These are phyloP conservation scores for Fringilla coelebs DNA, from an alignment of 2,797 vertebrate genomes.

Conservation along the genomic window DNA sequence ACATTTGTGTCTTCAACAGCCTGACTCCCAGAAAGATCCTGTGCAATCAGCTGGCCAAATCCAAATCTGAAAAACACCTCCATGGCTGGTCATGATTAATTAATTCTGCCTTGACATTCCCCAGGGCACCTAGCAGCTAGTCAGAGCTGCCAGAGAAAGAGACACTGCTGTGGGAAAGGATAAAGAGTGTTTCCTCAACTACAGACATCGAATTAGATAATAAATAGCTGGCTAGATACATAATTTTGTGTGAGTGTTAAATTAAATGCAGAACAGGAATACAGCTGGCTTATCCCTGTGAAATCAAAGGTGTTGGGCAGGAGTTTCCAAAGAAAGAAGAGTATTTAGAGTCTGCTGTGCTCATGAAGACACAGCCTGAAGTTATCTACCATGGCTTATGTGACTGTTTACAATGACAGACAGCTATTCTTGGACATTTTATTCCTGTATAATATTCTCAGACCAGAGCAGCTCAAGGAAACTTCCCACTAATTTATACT, in stretches of 20 bases:
- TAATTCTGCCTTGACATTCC: constrained; percentile 53
- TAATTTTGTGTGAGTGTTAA: constrained; percentile 17
- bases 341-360: neutral
- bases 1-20: neutral
- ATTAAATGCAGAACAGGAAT: constrained; percentile 26
- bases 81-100: constrained; percentile 43
- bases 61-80: constrained; percentile 49
- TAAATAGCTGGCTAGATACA: constrained; percentile 17
- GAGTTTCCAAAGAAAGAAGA: neutral
- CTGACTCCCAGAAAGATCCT: neutral
- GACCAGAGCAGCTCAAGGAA: constrained; percentile 12
- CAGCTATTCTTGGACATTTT: constrained; percentile 9
- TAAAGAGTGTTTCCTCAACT: constrained; percentile 23
- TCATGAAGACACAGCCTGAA: neutral
- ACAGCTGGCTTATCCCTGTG: neutral
- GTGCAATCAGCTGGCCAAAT: constrained; percentile 15
- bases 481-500: neutral
- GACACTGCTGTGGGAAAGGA: constrained; percentile 17
- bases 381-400: neutral
- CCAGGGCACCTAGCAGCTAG: constrained; percentile 30
- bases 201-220: constrained; percentile 20
- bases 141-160: neutral
- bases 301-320: constrained; percentile 28
- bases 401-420: neutral
- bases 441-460: neutral